Conservation (phyloP, 2,888 invertebrate species). For the Platycheirus albimanus region DNA sequence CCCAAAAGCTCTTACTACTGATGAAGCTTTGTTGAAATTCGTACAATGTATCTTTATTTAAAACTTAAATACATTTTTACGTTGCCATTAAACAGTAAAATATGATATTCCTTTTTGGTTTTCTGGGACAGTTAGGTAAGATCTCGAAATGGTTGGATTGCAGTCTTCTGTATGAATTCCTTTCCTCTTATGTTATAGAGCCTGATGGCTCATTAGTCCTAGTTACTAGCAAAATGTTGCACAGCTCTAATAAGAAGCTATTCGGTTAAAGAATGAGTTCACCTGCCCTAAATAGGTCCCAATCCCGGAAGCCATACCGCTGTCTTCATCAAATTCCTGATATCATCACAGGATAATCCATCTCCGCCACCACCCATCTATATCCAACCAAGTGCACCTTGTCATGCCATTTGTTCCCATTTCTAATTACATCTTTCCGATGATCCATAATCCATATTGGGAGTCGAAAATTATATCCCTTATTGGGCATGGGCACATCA, state of each 20-base stretch:
- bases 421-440: slow-evolving; percentile 65
- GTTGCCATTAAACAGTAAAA: too few relatives aligned
- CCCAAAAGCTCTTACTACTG: too few relatives aligned
- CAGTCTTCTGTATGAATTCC: too few relatives aligned
- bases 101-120: too few relatives aligned
- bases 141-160: too few relatives aligned
- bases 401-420: slow-evolving; percentile 55
- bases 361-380: slow-evolving; percentile 20
- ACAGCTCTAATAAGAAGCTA: slow-evolving; percentile 16
- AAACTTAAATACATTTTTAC: too few relatives aligned
- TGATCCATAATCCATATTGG: slow-evolving; percentile 72
- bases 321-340: slow-evolving; percentile 42
- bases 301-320: slow-evolving; percentile 61
- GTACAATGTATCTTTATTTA: too few relatives aligned
- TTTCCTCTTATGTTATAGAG: too few relatives aligned
- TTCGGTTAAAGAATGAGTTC: slow-evolving; percentile 19
- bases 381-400: slow-evolving; percentile 24
- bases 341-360: slow-evolving; percentile 46
- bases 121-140: too few relatives aligned
- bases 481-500: slow-evolving; percentile 46
- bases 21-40: too few relatives aligned
- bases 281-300: slow-evolving; percentile 33
- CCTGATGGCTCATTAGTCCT: slow-evolving; percentile 13
- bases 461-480: slow-evolving; percentile 67
- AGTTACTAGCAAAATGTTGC: neutral